Evolutionary conservation across 2,797 vertebrate genomes (phyloP), one percentile per base, ranked within the genome.

Genomic region (Pipistrellus pygmaeus): DNA sequence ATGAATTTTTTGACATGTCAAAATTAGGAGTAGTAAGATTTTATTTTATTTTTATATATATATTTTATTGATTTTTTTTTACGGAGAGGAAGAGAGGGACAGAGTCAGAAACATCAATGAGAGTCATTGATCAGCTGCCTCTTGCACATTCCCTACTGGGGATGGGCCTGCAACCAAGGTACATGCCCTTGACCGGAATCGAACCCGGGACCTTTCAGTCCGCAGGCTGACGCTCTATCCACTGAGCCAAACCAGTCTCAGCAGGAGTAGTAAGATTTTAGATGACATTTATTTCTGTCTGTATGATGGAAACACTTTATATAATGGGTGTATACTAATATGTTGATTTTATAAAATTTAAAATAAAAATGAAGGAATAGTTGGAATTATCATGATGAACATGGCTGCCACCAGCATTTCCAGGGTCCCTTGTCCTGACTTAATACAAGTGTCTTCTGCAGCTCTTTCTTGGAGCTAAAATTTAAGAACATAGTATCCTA

Each of bases 351-450:
- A 62, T 14, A 35, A 53, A 21, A 66, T 84, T 85, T 75, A 86
- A 77, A 80, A 80, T 75, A 76, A 85, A 93, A 88, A 35, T 55
- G 35, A 88, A n/a, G n/a, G n/a, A n/a, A 8, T 83, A 13, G 13
- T 18, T 93, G 62, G 46, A 91, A 88, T 88, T 57, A 62, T 48
- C 55, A 60, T 41, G 57, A 68, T 68, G 41, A 66, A 48, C 53
- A 9, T 55, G 15, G 53, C 44, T 44, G 46, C 11, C 41, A 41
- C 71, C 64, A 38, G 17, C 81, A 7, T 90, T 51, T 66, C n/a
- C 15, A 60, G 10, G 30, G 17, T 23, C 7, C 32, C 38, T 78
- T 55, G 3, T 64, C 27, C 66, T 66, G 46, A 77, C 12, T 2
- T 20, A 23, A 15, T n/a, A 1, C 18, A 62, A 1, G 1, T 35